Evolutionary conservation across 2,797 vertebrate species (phyloP), one percentile per base, ranked within the genome.

Genomic region (Micrastur ruficollis): DNA sequence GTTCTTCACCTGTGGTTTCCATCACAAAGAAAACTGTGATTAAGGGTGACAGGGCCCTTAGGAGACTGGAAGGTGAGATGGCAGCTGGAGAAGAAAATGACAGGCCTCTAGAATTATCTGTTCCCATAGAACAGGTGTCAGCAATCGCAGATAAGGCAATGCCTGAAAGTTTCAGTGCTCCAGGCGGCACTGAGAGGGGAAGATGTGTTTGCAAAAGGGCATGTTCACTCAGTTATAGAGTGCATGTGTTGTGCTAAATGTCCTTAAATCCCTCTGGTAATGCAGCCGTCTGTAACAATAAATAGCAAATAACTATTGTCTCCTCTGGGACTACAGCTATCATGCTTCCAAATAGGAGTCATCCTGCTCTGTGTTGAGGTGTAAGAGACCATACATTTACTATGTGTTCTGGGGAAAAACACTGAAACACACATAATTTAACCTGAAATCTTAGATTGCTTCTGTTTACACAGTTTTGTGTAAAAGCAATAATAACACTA

Each of bases 201-300:
- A 89, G 96, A 90, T 71, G 90, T 58, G 76, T 58, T 94, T 96
- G 95, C 94, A 96, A 96, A 95, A 97, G 92, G 93, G 84, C 86
- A 92, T 81, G 81, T 82, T 82, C 92, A 50, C 87, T 93, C 86
- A 14, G 42, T 70, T 38, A 62, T 38, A 87, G 88, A 95, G 90
- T 86, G 89, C 89, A 70, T 70, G 84, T 91, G 79, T 93, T 96
- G 86, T 89, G 88, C 88, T 94, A 93, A 95, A 93, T 94, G 89
- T 90, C 91, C 91, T 88, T 53, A 95, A 94, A 89, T 93, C 94
- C 90, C 95, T 31, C 72, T 73, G 96, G 95, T 81, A 82, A 94
- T 34, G 68, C 86, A 85, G 86, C 79, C 15, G 47, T 80, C 93
- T 90, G 83, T 75, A 78, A 95, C 94, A 94, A 96, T 95, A 96